phyloP scores from a whole-genome alignment of 2,888 invertebrate genomes.

The Tipula helvola region DNA sequence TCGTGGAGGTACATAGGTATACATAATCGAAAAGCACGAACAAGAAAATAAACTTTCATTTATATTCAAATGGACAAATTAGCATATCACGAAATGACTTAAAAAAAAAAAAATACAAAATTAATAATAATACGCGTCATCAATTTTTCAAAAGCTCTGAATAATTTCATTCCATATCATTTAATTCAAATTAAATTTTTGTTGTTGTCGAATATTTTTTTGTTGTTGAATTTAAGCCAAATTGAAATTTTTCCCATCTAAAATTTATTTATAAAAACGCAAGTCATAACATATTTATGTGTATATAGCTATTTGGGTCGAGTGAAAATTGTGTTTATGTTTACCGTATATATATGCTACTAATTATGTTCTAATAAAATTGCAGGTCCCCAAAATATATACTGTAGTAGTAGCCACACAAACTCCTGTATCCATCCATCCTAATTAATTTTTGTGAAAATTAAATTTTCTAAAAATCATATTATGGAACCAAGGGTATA shows the following conservation, averaged over 20 bases:
- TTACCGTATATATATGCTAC: background rate
- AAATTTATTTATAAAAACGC: background rate
- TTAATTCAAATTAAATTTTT: background rate
- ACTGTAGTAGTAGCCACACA: too few species aligned
- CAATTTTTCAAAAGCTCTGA: background rate
- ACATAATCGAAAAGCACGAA: background rate
- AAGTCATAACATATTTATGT: background rate
- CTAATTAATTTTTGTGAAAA: background rate
- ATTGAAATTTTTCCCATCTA: background rate
- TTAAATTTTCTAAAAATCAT: background rate
- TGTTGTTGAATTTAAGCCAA: background rate
- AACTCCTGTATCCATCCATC: background rate
- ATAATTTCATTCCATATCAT: background rate
- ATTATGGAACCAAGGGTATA: background rate
- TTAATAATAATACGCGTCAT: background rate
- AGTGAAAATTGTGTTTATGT: background rate
- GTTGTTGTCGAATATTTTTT: background rate
- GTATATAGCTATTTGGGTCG: background rate
- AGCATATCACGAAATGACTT: background rate
- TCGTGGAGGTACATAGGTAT: background rate
- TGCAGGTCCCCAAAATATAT: too few species aligned
- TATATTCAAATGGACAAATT: background rate
- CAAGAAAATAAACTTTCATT: background rate
- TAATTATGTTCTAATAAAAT: too few species aligned
- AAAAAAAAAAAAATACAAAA: background rate